Base-by-base conservation (phyloP, 2,113 vertebrate genomes). In the Fulica atra region DNA sequence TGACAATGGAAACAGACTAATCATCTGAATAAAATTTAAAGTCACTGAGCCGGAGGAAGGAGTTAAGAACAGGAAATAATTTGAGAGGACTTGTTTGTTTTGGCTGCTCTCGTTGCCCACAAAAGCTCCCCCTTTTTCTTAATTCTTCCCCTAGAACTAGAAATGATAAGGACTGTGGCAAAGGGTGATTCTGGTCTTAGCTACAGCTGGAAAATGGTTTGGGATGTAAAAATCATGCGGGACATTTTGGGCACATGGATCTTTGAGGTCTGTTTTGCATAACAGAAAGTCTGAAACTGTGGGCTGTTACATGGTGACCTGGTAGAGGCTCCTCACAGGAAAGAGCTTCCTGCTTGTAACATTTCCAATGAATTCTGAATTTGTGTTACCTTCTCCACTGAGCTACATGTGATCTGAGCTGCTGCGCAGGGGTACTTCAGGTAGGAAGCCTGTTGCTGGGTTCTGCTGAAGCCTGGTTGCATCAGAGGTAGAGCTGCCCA, bases 161-260 rank as follows among this genome's bases (percentile, higher is more conserved):
- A 72, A 88, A 24, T n/a, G 7, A 51, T 31, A 48, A 65, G 11
- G 59, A 35, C 15, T 15, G 20, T 9, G 35, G 18, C n/a, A 68
- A 64, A 73, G 33, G 28, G 13, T n/a, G 78, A 40, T 60, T 89
- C 11, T 46, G 53, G 3, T 23, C 14, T 82, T 73, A 63, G 23
- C 40, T 93, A 78, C 69, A 81, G 88, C 51, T 84, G 85, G 85
- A 89, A 89, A 53, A 65, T 31, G 40, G 68, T 42, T 72, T 14
- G 46, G 73, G 61, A 87, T 69, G 74, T 85, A 66, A 63, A 74
- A 89, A 59, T 31, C 24, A 12, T 44, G 68, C 28, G 35, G 65
- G 56, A 73, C 25, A 73, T 78, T 7, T 48, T 18, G 38, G 38
- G 68, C 18, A 2, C 38, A 18, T 4, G 54, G 35, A 33, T 82